These are phyloP conservation scores for Gorsachius goisagi DNA, from an alignment of 2,113 vertebrate species.

Conservation along the genomic window DNA sequence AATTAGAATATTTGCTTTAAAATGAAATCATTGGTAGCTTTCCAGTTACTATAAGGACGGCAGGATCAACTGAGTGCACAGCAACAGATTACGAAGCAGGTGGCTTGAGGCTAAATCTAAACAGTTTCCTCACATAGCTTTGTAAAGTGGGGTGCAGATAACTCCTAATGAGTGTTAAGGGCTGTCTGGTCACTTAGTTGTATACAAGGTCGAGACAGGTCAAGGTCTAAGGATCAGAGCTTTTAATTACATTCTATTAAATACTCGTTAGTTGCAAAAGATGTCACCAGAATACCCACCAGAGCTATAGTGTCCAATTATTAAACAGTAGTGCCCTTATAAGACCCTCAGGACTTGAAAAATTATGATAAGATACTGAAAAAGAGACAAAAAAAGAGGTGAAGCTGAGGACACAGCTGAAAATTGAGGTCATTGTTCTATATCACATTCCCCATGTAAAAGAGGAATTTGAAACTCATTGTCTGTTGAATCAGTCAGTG, in stretches of 20 bases:
- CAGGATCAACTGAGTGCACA: constrained; percentile 69
- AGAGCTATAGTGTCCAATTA: neutral
- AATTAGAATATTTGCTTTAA: constrained; percentile 52
- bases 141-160: constrained; percentile 67
- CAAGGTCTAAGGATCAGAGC: constrained; percentile 47
- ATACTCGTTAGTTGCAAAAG: constrained; percentile 26
- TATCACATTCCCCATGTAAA: constrained; percentile 59
- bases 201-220: constrained; percentile 51
- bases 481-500: constrained; percentile 29
- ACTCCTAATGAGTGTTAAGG: constrained; percentile 67
- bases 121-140: constrained; percentile 77
- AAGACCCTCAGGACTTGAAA: constrained; percentile 23
- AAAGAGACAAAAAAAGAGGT: constrained; percentile 41
- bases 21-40: constrained; percentile 61
- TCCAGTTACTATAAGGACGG: constrained; percentile 60
- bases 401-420: constrained; percentile 64
- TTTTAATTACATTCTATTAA: constrained; percentile 58
- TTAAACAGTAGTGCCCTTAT: constrained; percentile 19
- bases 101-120: constrained; percentile 79
- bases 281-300: neutral
- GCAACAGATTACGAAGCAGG: constrained; percentile 78
- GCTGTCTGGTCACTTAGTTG: constrained; percentile 46
- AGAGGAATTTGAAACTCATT: constrained; percentile 57
- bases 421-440: constrained; percentile 60
- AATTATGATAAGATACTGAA: neutral